phyloP scores from a whole-genome alignment of 1,140 invertebrate species.

The Drosophila pseudoananassae region DNA sequence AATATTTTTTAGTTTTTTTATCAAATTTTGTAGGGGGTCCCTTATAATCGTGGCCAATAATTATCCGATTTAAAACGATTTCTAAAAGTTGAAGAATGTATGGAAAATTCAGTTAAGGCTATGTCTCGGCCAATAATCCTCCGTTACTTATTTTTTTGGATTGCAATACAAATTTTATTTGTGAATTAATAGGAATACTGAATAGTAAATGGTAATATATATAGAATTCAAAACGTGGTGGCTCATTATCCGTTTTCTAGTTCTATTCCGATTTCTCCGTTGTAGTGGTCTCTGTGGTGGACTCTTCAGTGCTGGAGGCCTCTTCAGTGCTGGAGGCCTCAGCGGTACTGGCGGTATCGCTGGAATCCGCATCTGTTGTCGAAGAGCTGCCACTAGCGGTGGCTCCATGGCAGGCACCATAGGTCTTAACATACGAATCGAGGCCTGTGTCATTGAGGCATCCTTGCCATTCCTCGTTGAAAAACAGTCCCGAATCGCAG shows the following conservation, averaged over 20 bases:
- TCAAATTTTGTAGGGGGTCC: no score
- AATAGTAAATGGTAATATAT: conserved; percentile 5
- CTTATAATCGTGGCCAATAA: no score
- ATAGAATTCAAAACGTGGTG: background rate
- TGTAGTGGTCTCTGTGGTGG: background rate
- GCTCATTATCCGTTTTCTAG: background rate
- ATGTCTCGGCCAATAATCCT: no score
- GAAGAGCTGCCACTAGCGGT: background rate
- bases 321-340: background rate
- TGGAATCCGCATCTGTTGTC: background rate
- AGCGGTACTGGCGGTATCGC: no score
- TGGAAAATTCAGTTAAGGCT: no score
- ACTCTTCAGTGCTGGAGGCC: background rate
- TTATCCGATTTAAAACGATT: no score
- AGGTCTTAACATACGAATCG: accelerated
- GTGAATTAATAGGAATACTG: background rate
- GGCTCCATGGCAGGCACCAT: conserved; percentile 47
- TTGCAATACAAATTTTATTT: conserved; percentile 6
- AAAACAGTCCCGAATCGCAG: conserved; percentile 1
- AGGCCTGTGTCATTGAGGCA: background rate
- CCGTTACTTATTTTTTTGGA: background rate
- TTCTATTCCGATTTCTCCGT: background rate
- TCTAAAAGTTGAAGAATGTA: no score
- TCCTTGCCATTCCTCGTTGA: conserved; percentile 39
- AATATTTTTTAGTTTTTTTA: background rate